These are phyloP conservation scores for Sclerurus mexicanus DNA, from an alignment of 2,113 vertebrate species.

Conservation along the genomic window DNA sequence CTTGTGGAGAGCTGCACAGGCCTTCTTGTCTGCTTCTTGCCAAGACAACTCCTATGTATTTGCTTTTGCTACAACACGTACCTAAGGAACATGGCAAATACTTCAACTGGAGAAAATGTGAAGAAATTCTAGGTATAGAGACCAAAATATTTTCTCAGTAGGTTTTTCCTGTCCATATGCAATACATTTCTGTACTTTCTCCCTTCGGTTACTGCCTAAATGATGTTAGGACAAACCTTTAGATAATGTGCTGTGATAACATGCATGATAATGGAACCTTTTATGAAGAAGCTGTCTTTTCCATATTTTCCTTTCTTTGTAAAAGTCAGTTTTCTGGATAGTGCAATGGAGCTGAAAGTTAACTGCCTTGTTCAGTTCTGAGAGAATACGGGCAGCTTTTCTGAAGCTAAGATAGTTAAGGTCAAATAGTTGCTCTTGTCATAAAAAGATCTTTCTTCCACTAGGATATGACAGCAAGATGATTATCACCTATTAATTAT, in stretches of 20 bases:
- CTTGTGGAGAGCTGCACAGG: background rate
- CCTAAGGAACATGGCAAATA: background rate
- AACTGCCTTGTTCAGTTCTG: background rate
- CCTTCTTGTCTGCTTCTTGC: background rate
- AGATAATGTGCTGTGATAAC: background rate
- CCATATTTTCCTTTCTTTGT: background rate
- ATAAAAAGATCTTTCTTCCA: background rate
- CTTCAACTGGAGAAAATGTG: background rate
- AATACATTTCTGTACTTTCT: background rate
- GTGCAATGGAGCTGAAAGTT: background rate
- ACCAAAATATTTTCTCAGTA: background rate
- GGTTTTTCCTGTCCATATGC: background rate
- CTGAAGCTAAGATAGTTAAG: background rate
- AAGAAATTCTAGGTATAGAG: background rate
- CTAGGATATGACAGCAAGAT: background rate
- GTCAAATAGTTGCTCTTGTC: background rate
- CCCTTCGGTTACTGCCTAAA: background rate
- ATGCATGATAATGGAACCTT: background rate
- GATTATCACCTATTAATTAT: background rate
- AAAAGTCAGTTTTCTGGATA: background rate
- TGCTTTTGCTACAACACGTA: background rate
- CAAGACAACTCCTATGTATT: background rate
- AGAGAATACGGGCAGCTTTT: background rate
- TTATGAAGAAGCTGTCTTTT: background rate
- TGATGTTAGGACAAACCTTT: background rate